Evolutionary conservation across 2,888 invertebrate genomes (phyloP), one percentile per base, ranked within the genome.

Genomic region (Caenorhabditis wallacei): DNA sequence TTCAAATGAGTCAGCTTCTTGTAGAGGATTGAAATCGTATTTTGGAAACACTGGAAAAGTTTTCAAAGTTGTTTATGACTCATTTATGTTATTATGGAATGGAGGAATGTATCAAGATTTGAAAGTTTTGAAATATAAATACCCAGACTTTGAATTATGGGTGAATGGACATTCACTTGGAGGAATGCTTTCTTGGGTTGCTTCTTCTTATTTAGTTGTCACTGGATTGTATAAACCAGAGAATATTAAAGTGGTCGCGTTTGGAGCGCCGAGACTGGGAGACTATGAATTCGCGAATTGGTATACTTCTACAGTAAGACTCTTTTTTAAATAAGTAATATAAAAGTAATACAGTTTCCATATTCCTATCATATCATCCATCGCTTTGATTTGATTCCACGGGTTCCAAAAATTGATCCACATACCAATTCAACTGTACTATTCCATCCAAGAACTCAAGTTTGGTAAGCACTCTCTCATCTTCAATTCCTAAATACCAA

Each of bases 101-200:
- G 69, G 74, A 16, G 80, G 74, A 74, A 72, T 80, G 59, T 8
- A 35, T 35, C 68, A 80, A 26, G 80, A 80, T 18, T 16, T 80
- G 37, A 53, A 22, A 37, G n/a, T 13, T 22, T 53, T 81, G 11
- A 75, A 70, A 22, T 70, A 81, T 26, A 54, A 59, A 22, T 75
- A 81, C 24, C 81, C 81, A 1, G 43, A 53, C 20, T 81, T 40
- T 35, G 57, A 81, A 22, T 26, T 81, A 16, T 75, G 74, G 81
- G 40, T 81, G 0, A 75, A 63, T 53, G 81, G 81, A 22, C 81
- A 81, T 43, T 81, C 81, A 11, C 53, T 81, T n/a, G 81, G 74
- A 48, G 74, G 69, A 3, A 40, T 37, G 24, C 26, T 81, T 7
- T 22, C 70, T 37, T 64, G 20, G 35, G 46, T 69, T 7, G 40